phyloP scores from a whole-genome alignment of 2,113 vertebrate genomes.

The Trogon surrucura region DNA sequence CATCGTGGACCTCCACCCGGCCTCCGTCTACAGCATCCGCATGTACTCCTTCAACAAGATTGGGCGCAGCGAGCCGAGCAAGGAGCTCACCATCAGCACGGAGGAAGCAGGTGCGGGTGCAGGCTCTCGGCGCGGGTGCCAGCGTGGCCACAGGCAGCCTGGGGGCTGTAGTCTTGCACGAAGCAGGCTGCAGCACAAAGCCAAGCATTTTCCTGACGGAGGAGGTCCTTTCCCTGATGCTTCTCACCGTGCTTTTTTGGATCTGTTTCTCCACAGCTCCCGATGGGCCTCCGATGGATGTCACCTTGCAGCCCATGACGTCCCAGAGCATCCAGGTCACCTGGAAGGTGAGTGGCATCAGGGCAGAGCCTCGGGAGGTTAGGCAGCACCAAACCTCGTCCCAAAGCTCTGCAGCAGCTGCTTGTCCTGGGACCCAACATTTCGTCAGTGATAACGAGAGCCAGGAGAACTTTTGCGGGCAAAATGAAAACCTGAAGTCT shows the following conservation, averaged over 20 bases:
- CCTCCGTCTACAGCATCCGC: constrained; percentile 96
- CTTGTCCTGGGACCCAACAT: neutral
- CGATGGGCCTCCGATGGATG: constrained; percentile 95
- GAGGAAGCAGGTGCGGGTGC: constrained; percentile 89
- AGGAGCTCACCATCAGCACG: constrained; percentile 95
- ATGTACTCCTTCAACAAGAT: constrained; percentile 99
- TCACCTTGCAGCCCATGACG: constrained; percentile 92
- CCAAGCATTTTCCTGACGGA: fast-evolving
- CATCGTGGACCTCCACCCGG: constrained; percentile 95
- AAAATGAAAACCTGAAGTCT: neutral
- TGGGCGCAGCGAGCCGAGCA: constrained; percentile 95
- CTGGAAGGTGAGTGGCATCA: constrained; percentile 85
- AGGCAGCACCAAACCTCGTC: fast-evolving
- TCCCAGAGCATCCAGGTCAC: constrained; percentile 98
- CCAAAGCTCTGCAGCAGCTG: neutral
- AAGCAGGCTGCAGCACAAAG: neutral
- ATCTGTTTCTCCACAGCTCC: constrained; percentile 80
- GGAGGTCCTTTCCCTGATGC: too few relatives aligned
- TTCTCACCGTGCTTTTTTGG: neutral
- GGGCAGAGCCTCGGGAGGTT: fast-evolving
- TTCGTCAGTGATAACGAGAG: fast-evolving
- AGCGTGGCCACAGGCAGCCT: neutral
- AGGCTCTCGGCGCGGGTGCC: fast-evolving
- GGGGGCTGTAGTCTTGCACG: neutral
- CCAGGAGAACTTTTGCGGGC: neutral